Percentiles rank a stretch among this genome's conserved stretches.
These are phyloP conservation scores for Caprella mutica DNA, from an alignment of 2,888 invertebrate species.

Conservation along the genomic window DNA sequence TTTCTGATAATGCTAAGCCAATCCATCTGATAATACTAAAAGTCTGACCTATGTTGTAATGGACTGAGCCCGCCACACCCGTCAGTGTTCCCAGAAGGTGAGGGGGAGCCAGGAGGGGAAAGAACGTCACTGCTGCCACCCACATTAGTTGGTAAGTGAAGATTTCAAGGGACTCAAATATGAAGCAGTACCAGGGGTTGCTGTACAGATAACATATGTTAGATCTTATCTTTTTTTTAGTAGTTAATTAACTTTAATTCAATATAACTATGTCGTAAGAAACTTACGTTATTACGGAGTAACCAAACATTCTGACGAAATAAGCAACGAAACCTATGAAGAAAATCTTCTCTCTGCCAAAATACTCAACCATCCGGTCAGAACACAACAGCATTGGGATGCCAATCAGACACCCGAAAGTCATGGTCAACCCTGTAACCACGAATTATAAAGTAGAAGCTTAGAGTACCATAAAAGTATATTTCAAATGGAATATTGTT, in stretches of 20 bases:
- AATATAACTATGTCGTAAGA: slow-evolving; percentile 40
- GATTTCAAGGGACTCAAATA: slow-evolving; percentile 75
- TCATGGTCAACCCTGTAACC: slow-evolving; percentile 61
- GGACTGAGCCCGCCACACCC: slow-evolving; percentile 75
- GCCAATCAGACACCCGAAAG: slow-evolving; percentile 70
- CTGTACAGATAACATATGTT: too few relatives aligned
- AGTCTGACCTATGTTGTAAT: slow-evolving; percentile 76
- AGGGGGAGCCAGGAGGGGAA: slow-evolving; percentile 65
- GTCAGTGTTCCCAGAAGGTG: slow-evolving; percentile 61
- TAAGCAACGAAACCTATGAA: slow-evolving; percentile 74
- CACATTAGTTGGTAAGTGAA: slow-evolving; percentile 77
- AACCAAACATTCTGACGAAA: slow-evolving; percentile 52
- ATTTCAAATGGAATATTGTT: too few relatives aligned
- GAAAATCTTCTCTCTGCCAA: slow-evolving; percentile 73
- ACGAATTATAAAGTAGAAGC: too few relatives aligned
- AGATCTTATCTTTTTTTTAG: too few relatives aligned
- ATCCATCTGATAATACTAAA: too few relatives aligned
- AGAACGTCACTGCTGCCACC: slow-evolving; percentile 80
- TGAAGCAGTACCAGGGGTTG: slow-evolving; percentile 79
- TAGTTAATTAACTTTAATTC: too few relatives aligned
- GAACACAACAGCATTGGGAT: slow-evolving; percentile 77
- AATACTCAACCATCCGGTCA: slow-evolving; percentile 64
- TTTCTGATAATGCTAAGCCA: too few relatives aligned
- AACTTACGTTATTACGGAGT: slow-evolving; percentile 65
- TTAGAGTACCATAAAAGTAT: too few relatives aligned